Conservation (phyloP, 2,888 invertebrate species). For the Kuschelorhynchus macadamiae region DNA sequence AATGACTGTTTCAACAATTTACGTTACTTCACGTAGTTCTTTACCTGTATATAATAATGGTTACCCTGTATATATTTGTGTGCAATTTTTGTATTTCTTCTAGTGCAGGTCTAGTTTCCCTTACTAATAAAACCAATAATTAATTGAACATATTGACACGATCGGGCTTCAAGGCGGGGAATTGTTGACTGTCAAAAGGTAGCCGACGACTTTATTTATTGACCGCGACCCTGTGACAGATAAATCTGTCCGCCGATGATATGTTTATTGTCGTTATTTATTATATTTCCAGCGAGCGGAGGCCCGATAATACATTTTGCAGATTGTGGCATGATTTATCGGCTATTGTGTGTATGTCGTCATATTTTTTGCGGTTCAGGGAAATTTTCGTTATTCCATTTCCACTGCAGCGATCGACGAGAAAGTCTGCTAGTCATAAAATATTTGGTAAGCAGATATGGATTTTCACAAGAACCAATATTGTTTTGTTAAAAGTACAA, state of each 20-base stretch:
- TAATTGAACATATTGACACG: constrained; percentile 38
- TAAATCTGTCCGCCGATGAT: constrained; percentile 40
- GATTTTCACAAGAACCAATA: too few species aligned
- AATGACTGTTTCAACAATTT: too few species aligned
- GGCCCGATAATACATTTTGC: constrained; percentile 40
- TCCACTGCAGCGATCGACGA: background rate
- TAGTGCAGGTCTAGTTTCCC: background rate
- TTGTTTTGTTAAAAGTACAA: too few species aligned
- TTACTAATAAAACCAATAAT: constrained; percentile 37
- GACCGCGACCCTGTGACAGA: constrained; percentile 35
- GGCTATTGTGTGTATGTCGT: constrained; percentile 29
- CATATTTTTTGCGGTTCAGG: constrained; percentile 16
- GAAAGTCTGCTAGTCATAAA: background rate
- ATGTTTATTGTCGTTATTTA: constrained; percentile 48
- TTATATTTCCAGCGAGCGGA: constrained; percentile 30
- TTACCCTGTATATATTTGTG: too few species aligned
- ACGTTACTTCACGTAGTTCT: too few species aligned
- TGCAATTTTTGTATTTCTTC: too few species aligned
- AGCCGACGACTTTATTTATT: constrained; percentile 40
- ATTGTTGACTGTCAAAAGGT: constrained; percentile 39
- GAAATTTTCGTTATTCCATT: constrained; percentile 11
- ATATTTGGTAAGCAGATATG: too few species aligned
- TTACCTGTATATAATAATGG: too few species aligned
- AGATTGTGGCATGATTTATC: constrained; percentile 31
- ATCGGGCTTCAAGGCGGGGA: constrained; percentile 29